Base-by-base conservation (phyloP, 2,888 invertebrate species). In the Chrysina gloriosa region DNA sequence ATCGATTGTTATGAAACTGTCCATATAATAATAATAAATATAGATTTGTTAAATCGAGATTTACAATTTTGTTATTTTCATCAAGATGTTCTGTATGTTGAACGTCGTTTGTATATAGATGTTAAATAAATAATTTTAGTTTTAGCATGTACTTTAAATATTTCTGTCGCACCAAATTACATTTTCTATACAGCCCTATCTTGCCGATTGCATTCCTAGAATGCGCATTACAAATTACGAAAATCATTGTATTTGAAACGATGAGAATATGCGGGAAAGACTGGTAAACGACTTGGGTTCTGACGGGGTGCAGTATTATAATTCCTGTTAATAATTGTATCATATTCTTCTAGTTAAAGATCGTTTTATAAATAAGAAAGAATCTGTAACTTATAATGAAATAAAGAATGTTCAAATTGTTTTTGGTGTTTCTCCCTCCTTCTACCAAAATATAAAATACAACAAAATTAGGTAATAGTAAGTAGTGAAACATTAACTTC, bases 251-350 rank as follows among this genome's bases (percentile, higher is more conserved):
- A 42, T 14, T 3, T 42, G 5, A 42, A 42, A 42, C 11, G 5
- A 42, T 0, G 1, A 16, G 42, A 14, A 11, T 29, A 14, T 11
- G 19, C 19, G 19, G 16, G 9, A 31, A 52, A 52, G 52, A 52
- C 52, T 42, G 58, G 7, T 21, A 7, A 21, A 45, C 19, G 19
- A 4, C 9, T 6, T 14, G 16, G 5, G 16, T 61, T 61, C 25
- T 29, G n/a, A 14, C 16, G 45, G 42, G 58, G 39, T 61, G 27
- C 58, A 61, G 58, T 61, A 61, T 61, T 61, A 61, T 25, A 9
- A 42, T 39, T 42, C n/a, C 45, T 61, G 58, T 61, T 61, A 19
- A 61, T 61, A 61, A 42, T 42, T 61, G 58, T 61, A 61, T 42
- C 45, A 61, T 21, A 42, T 25, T 42, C 27, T 2, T 27, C 9